Conservation (phyloP, 2,888 invertebrate genomes). For the Drosophila paucipuncta region DNA sequence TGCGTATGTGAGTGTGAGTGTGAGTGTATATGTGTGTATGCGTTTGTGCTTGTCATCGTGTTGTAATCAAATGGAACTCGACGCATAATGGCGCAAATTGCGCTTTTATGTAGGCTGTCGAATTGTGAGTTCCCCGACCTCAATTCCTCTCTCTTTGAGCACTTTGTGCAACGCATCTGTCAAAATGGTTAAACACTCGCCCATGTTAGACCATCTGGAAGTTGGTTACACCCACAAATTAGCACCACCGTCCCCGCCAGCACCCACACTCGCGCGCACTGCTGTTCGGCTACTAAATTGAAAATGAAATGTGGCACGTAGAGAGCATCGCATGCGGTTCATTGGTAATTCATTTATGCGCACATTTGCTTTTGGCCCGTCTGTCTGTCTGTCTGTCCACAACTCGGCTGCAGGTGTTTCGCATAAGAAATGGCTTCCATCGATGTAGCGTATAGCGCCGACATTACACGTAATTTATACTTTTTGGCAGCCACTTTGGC, state of each 20-base stretch:
- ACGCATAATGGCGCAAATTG: slow-evolving; percentile 77
- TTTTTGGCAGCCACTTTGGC: slow-evolving; percentile 74
- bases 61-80: slow-evolving; percentile 77
- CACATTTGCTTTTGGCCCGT: slow-evolving; percentile 62
- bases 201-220: slow-evolving; percentile 47
- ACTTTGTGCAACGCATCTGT: slow-evolving; percentile 56
- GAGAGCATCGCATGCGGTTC: slow-evolving; percentile 69
- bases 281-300: slow-evolving; percentile 57
- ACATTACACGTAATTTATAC: slow-evolving; percentile 75
- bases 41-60: slow-evolving; percentile 61
- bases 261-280: neutral
- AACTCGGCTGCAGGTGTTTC: slow-evolving; percentile 71
- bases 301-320: slow-evolving; percentile 71
- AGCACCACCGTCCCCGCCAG: slow-evolving; percentile 28
- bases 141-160: neutral
- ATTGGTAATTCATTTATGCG: slow-evolving; percentile 81
- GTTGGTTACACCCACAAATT: slow-evolving; percentile 58
- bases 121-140: slow-evolving; percentile 38
- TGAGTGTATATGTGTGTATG: slow-evolving; percentile 46
- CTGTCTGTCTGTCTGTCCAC: slow-evolving; percentile 6
- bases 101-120: slow-evolving; percentile 77
- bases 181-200: slow-evolving; percentile 65
- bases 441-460: slow-evolving; percentile 60
- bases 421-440: slow-evolving; percentile 75
- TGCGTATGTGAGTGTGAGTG: slow-evolving; percentile 10